Conservation (phyloP, 2,797 vertebrate species). For the Pogonophryne albipinna region DNA sequence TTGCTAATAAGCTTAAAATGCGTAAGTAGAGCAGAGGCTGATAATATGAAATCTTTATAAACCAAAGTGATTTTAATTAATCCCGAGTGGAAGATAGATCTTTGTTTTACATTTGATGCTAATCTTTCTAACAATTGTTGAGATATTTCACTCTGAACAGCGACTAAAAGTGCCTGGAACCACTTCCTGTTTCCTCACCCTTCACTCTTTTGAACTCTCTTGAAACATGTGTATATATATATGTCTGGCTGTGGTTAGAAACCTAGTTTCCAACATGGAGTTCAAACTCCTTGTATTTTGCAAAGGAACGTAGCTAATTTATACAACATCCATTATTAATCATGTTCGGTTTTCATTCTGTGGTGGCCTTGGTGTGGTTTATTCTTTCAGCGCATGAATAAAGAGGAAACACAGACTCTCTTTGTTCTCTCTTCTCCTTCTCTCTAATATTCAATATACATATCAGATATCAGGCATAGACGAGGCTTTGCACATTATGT, state of each 20-base stretch:
- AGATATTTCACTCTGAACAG: too few relatives aligned
- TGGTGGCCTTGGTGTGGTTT: constrained; percentile 55
- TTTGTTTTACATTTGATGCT: too few relatives aligned
- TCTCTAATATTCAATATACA: constrained; percentile 15
- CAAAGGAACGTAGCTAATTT: constrained; percentile 44
- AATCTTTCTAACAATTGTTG: too few relatives aligned
- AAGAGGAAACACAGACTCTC: constrained; percentile 35
- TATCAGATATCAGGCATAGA: constrained; percentile 4
- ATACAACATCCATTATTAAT: constrained; percentile 66
- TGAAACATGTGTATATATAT: neutral
- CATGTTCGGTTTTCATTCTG: constrained; percentile 48
- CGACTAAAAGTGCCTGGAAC: too few relatives aligned
- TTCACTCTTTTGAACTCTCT: neutral
- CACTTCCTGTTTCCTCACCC: too few relatives aligned
- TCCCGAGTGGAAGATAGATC: too few relatives aligned
- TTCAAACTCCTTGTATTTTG: constrained; percentile 32
- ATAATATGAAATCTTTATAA: too few relatives aligned
- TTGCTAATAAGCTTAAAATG: neutral
- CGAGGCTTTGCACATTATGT: constrained; percentile 20
- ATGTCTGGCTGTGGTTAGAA: constrained; percentile 13
- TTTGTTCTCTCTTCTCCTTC: neutral
- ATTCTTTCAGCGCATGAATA: constrained; percentile 60
- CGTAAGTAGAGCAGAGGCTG: neutral
- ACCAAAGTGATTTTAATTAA: too few relatives aligned
- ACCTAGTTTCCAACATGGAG: constrained; percentile 24